Percentiles rank a stretch among this genome's conserved stretches.
These are phyloP conservation scores for Acipenser ruthenus DNA, from an alignment of 2,797 vertebrate species.

Conservation along the genomic window DNA sequence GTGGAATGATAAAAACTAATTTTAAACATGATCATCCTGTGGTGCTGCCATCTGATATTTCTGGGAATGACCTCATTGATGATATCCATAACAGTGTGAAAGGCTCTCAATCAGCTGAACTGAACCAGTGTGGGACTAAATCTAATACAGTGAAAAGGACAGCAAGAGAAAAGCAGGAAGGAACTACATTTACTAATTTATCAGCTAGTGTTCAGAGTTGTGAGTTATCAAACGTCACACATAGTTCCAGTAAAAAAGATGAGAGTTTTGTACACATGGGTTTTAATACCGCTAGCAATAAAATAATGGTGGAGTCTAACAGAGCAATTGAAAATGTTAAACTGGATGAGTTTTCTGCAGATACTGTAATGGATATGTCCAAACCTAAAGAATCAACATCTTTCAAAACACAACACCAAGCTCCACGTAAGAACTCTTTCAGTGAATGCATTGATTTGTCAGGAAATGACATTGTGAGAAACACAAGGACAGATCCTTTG, in stretches of 20 bases:
- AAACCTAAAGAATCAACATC: background rate
- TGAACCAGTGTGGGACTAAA: conserved; percentile 7
- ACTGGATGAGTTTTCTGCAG: conserved; percentile 24
- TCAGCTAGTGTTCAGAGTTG: conserved; percentile 24
- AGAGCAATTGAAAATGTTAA: conserved; percentile 29
- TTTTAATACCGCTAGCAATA: conserved; percentile 29
- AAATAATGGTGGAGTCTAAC: conserved; percentile 18
- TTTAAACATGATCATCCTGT: conserved; percentile 4
- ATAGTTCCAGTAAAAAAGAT: conserved; percentile 17
- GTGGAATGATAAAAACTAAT: conserved; percentile 11
- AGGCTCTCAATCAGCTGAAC: conserved; percentile 6
- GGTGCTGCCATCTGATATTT: conserved; percentile 9
- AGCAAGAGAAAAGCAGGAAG: conserved; percentile 27
- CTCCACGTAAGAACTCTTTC: conserved; percentile 5
- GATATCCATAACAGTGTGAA: background rate
- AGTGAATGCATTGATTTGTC: conserved; percentile 7
- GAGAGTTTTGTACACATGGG: conserved; percentile 17
- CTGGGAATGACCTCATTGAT: background rate
- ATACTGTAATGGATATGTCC: conserved; percentile 8
- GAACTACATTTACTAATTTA: conserved; percentile 39
- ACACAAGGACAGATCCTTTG: conserved; percentile 16
- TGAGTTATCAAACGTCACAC: conserved; percentile 19
- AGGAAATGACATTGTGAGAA: background rate
- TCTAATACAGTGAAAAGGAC: conserved; percentile 13
- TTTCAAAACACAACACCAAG: conserved; percentile 2